phyloP scores from a whole-genome alignment of 2,797 vertebrate genomes.

The Bucorvus abyssinicus region DNA sequence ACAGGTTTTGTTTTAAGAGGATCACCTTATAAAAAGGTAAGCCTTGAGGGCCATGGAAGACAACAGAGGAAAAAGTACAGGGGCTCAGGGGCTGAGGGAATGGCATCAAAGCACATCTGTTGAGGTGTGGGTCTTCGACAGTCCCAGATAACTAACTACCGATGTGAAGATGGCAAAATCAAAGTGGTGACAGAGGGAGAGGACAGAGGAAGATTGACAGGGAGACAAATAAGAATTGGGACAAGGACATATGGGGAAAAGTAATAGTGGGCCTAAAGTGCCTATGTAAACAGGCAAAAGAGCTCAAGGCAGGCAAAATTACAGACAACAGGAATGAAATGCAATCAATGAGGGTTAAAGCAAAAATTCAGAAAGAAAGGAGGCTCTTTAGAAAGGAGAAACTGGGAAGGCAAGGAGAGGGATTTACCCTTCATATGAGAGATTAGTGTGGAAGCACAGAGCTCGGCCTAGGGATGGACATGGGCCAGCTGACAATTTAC shows the following conservation, averaged over 20 bases:
- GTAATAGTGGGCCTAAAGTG: not conserved
- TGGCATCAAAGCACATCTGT: not conserved
- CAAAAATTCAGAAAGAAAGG: not conserved
- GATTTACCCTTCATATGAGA: not conserved
- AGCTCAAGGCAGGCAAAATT: not conserved
- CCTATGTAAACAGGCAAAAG: not conserved
- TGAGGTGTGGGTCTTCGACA: not conserved
- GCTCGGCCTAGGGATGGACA: not conserved
- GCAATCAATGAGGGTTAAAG: not conserved
- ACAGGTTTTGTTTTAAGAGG: not conserved
- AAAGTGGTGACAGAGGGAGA: not conserved
- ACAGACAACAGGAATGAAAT: not conserved
- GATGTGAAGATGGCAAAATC: not conserved
- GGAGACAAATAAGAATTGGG: not conserved
- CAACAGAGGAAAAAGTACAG: not conserved
- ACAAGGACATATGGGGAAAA: not conserved
- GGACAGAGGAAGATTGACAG: not conserved
- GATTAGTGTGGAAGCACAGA: not conserved
- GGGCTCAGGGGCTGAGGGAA: not conserved
- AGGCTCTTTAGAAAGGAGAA: not conserved
- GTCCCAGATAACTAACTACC: not conserved
- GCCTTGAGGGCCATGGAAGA: not conserved
- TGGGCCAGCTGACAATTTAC: not conserved
- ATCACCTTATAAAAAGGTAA: not conserved
- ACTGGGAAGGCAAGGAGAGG: not conserved